Evolutionary conservation across 2,797 vertebrate species (phyloP).

Genomic region (Eospalax fontanierii): DNA sequence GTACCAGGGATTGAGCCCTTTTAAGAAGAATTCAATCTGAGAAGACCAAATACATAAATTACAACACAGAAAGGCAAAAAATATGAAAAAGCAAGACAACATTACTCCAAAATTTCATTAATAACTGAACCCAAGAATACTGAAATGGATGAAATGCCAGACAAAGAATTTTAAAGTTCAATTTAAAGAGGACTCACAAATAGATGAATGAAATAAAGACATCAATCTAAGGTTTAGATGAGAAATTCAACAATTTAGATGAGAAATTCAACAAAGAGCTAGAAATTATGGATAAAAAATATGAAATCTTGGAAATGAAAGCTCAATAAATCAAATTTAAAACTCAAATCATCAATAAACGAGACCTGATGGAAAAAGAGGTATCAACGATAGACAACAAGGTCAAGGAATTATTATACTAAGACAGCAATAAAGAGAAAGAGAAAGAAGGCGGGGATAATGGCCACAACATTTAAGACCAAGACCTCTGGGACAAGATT

Average conservation of each 20-base stretch:
- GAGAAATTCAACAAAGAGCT: neutral
- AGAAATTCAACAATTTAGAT: no score
- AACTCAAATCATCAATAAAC: neutral
- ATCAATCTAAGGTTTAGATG: neutral
- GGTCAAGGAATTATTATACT: neutral
- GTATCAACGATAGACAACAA: neutral
- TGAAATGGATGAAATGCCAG: neutral
- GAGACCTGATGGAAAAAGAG: neutral
- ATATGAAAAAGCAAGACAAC: neutral
- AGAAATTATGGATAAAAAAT: neutral
- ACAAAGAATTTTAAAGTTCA: neutral
- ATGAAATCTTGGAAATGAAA: neutral
- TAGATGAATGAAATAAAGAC: neutral
- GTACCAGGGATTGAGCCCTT: neutral
- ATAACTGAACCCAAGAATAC: neutral
- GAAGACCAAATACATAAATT: neutral
- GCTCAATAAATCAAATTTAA: neutral
- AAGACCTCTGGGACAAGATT: neutral
- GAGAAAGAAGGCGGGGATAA: neutral
- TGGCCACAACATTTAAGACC: neutral
- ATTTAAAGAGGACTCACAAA: neutral
- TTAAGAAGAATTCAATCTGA: neutral
- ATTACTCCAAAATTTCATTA: neutral
- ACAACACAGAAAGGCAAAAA: neutral
- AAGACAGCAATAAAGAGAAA: neutral